Base-by-base conservation (phyloP, 2,888 invertebrate species). In the Drosophila ezoana region DNA sequence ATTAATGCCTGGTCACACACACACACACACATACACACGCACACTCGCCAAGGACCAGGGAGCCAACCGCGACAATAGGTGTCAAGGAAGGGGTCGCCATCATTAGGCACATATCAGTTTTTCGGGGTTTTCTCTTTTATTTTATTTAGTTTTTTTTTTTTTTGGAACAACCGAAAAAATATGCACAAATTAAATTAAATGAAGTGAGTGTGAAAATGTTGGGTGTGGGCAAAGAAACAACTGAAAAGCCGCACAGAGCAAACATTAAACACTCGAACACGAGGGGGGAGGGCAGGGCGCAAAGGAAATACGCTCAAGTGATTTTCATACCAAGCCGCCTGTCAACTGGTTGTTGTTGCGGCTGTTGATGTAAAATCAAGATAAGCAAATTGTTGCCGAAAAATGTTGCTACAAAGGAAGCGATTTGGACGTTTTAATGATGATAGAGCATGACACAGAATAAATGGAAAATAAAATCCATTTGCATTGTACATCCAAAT, bases 241-340 rank as follows among this genome's bases (percentile, higher is more conserved):
- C 63, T 67, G 63, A 68, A 84, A 84, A 72, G 49, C 74, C 71
- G 67, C 76, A 80, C 52, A 60, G 54, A 60, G 57, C 61, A 74
- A 84, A 76, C 70, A 77, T 66, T 68, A 65, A 79, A 80, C 69
- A 72, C 41, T 53, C 56, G 52, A 59, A 33, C 53, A 58, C 28
- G 2, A 28, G 28, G 28, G 28, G 23, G 8, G 38, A 51, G 69
- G 69, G 72, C 73, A 61, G 71, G 76, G 83, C 68, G 63, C 59
- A 81, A 87, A 72, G 89, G 89, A 89, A 87, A 81, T 74, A 87
- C 87, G 89, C 89, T 87, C 89, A 87, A 89, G 81, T 87, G 87
- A 89, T 86, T 89, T 87, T 76, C 82, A 75, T 72, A 65, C 76
- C 72, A 71, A 41, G 51, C 59, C 49, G 52, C 51, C 60, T 51